phyloP scores from a whole-genome alignment of 2,113 vertebrate genomes.

The Rhabdomys dilectus region DNA sequence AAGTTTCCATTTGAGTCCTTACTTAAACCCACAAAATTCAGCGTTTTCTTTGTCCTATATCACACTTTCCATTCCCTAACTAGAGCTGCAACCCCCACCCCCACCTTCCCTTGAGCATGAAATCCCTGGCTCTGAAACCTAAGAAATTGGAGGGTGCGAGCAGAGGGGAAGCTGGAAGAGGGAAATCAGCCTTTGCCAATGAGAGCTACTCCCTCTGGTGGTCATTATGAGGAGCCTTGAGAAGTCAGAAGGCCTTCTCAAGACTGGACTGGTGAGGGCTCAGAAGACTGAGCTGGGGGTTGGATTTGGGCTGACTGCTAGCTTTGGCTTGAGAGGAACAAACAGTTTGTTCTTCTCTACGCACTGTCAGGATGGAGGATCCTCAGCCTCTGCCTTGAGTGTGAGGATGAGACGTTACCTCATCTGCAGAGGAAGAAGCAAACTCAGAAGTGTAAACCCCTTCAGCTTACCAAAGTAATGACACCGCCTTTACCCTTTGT shows the following conservation, averaged over 20 bases:
- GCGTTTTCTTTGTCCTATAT: neutral
- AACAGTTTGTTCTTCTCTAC: neutral
- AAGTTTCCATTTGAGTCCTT: neutral
- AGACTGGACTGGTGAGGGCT: too few species aligned
- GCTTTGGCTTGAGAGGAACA: neutral
- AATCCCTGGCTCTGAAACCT: neutral
- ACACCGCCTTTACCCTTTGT: neutral
- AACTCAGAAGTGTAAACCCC: neutral
- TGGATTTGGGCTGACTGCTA: neutral
- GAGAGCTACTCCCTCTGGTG: slow-evolving; percentile 49
- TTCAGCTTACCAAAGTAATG: neutral
- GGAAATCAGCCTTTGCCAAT: too few species aligned
- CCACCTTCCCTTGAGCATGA: neutral
- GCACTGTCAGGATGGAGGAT: neutral
- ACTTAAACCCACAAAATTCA: neutral
- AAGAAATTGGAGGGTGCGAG: neutral
- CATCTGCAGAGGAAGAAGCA: neutral
- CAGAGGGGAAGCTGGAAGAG: neutral
- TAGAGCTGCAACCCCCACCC: neutral
- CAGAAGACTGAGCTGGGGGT: too few species aligned
- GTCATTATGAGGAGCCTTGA: slow-evolving; percentile 4
- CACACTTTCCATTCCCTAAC: neutral
- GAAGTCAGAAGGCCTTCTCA: neutral
- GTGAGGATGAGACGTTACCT: neutral
- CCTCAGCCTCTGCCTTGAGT: neutral